A percentile compares a stretch with the other conserved stretches of the same genome.
These are phyloP conservation scores for Acronicta leporina DNA, from an alignment of 2,888 invertebrate genomes.

Conservation along the genomic window DNA sequence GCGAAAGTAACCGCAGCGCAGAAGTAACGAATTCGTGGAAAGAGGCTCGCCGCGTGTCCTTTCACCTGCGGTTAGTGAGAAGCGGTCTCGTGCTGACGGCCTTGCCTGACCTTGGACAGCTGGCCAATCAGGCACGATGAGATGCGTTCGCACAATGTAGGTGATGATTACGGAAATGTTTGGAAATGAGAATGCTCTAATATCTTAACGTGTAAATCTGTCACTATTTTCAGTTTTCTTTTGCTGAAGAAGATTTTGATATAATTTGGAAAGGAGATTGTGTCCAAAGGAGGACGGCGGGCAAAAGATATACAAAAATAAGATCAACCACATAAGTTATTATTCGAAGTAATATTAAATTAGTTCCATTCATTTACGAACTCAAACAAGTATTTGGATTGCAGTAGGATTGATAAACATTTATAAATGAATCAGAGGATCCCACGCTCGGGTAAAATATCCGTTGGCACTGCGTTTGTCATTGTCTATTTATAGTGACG, in stretches of 20 bases:
- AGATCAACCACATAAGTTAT: not conserved
- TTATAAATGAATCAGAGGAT: slow-evolving; percentile 49
- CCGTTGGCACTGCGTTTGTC: slow-evolving; percentile 49
- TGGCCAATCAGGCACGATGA: slow-evolving; percentile 27
- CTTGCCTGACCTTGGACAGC: slow-evolving; percentile 52
- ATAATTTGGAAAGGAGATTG: too few species aligned
- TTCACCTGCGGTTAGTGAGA: slow-evolving; percentile 31
- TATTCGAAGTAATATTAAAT: slow-evolving; percentile 7
- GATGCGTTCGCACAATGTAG: slow-evolving; percentile 11
- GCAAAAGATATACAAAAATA: not conserved
- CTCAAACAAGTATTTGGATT: slow-evolving; percentile 26
- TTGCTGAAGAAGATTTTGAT: too few species aligned
- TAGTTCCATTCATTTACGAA: not conserved
- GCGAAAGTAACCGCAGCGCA: slow-evolving; percentile 11
- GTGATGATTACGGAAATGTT: not conserved
- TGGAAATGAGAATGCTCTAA: not conserved
- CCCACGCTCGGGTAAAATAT: slow-evolving; percentile 55
- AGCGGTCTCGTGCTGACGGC: slow-evolving; percentile 32
- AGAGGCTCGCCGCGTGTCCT: slow-evolving; percentile 26
- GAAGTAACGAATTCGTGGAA: slow-evolving; percentile 30
- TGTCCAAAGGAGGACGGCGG: too few species aligned
- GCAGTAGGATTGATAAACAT: slow-evolving; percentile 45
- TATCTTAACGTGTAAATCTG: not conserved
- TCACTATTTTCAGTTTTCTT: not conserved
- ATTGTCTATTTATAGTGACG: slow-evolving; percentile 47